Conservation (phyloP, 1,140 invertebrate species). For the Laupala kohalensis region DNA sequence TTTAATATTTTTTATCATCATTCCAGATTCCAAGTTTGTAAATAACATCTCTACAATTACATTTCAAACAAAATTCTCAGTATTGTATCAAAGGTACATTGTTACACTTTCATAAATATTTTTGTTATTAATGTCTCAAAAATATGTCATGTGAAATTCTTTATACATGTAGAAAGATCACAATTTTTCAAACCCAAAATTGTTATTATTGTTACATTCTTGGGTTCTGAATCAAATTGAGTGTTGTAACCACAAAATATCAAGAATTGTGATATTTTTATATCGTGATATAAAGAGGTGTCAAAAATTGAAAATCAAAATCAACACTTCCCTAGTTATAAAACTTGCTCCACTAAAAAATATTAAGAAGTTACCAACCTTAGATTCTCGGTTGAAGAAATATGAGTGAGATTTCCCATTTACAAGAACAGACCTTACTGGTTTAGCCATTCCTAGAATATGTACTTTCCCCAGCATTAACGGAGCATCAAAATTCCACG, state of each 20-base stretch:
- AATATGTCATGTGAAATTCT: too few relatives aligned
- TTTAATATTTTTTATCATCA: not conserved
- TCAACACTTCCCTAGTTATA: too few relatives aligned
- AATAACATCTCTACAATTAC: not conserved
- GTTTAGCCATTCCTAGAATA: conserved; percentile 6
- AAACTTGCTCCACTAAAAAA: too few relatives aligned
- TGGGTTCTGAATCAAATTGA: too few relatives aligned
- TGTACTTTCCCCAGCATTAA: conserved; percentile 13
- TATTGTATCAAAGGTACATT: not conserved
- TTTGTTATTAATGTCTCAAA: too few relatives aligned
- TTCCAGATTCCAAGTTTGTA: not conserved
- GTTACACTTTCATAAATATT: not conserved
- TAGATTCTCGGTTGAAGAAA: conserved; percentile 6
- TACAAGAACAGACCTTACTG: conserved; percentile 10
- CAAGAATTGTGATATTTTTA: too few relatives aligned
- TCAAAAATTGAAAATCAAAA: not conserved
- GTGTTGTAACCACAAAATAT: too few relatives aligned
- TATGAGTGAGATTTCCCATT: conserved; percentile 6
- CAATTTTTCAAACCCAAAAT: too few relatives aligned
- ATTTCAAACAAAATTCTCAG: not conserved
- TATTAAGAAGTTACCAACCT: conserved; percentile 4
- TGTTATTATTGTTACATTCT: too few relatives aligned
- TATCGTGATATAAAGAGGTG: not conserved
- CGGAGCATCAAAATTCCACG: conserved; percentile 36
- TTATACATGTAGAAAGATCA: too few relatives aligned